phyloP scores from a whole-genome alignment of 2,888 invertebrate genomes.

The Eumacrocentrus americanus region DNA sequence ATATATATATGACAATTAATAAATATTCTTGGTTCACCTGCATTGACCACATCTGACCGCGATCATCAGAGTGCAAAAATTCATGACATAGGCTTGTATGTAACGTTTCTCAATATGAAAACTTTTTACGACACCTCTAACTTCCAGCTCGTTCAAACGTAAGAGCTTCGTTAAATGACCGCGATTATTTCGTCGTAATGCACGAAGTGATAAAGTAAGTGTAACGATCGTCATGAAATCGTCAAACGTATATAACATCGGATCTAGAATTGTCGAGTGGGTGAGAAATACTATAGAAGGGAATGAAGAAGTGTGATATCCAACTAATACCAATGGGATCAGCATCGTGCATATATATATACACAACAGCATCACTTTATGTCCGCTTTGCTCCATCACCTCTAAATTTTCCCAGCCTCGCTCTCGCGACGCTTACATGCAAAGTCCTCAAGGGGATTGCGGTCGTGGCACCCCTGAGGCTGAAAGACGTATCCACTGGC shows the following conservation, averaged over 20 bases:
- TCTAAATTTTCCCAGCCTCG: not conserved
- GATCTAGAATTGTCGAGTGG: too few species aligned
- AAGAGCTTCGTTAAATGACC: slow-evolving; percentile 33
- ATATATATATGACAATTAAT: not conserved
- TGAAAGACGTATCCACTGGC: not conserved
- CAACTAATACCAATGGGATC: not conserved
- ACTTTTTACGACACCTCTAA: slow-evolving; percentile 24
- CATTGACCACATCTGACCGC: too few species aligned
- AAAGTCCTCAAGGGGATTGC: not conserved
- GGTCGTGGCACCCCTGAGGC: not conserved
- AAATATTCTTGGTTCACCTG: not conserved
- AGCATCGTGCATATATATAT: not conserved
- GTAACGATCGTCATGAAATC: slow-evolving; percentile 27
- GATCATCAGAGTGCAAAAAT: too few species aligned
- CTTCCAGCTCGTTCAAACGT: not conserved
- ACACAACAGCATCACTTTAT: not conserved
- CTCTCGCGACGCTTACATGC: not conserved
- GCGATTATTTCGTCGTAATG: slow-evolving; percentile 35
- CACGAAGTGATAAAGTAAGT: slow-evolving; percentile 33
- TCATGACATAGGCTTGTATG: not conserved
- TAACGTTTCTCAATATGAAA: slow-evolving; percentile 31
- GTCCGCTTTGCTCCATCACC: not conserved
- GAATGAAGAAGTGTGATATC: slow-evolving; percentile 18
- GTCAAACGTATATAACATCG: too few species aligned
- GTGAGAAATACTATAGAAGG: not conserved